Evolutionary conservation across 2,113 vertebrate species (phyloP).

Genomic region (Panurus biarmicus): DNA sequence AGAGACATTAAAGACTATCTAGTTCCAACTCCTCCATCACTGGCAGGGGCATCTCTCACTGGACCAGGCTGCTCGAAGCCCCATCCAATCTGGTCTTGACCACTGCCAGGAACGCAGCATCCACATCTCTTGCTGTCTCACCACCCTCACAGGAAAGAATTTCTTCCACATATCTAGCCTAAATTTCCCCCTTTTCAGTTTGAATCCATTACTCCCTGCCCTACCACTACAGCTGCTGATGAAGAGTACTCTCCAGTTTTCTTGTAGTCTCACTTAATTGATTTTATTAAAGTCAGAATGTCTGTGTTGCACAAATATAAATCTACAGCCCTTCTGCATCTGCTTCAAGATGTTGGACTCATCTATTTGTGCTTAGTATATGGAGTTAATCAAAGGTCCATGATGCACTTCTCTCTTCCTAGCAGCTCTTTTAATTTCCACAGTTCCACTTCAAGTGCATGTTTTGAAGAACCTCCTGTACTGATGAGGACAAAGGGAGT

Average conservation of each 20-base stretch:
- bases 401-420: not conserved
- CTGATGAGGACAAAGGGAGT: not conserved
- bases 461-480: not conserved
- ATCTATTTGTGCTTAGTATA: not conserved
- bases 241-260: not conserved
- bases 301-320: not conserved
- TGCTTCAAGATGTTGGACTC: not conserved
- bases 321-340: not conserved
- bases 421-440: not conserved
- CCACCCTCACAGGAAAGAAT: not conserved
- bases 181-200: not conserved
- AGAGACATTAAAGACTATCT: not conserved
- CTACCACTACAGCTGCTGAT: not conserved
- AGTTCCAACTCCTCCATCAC: not conserved
- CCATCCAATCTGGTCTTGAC: not conserved
- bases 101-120: no score
- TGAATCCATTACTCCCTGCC: not conserved
- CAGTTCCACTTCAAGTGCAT: not conserved
- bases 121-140: not conserved
- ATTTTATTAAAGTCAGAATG: not conserved
- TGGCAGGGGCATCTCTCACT: not conserved
- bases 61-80: not conserved
- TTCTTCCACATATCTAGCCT: not conserved
- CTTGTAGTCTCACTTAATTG: not conserved
- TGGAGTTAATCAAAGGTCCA: not conserved